These are phyloP conservation scores for Lumbricus terrestris DNA, from an alignment of 2,888 invertebrate genomes.

Conservation along the genomic window DNA sequence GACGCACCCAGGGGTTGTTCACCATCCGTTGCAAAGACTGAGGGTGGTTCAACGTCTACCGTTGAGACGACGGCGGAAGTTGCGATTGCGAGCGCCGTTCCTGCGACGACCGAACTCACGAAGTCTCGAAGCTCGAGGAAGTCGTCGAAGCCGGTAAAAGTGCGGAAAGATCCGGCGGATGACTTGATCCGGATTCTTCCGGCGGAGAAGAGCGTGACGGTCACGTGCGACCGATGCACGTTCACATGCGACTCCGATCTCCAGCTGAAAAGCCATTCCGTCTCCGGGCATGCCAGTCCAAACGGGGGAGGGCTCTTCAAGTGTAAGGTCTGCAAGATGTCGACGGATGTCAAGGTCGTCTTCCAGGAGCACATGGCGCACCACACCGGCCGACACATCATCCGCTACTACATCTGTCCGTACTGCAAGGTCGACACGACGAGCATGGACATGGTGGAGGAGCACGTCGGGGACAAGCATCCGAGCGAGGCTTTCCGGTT, in stretches of 20 bases:
- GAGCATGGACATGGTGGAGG: slow-evolving; percentile 31
- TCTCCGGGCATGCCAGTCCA: not conserved
- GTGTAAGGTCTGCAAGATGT: slow-evolving; percentile 26
- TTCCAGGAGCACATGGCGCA: slow-evolving; percentile 26
- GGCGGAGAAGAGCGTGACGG: not conserved
- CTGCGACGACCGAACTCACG: slow-evolving; percentile 25
- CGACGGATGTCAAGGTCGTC: slow-evolving; percentile 7
- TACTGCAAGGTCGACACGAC: slow-evolving; percentile 30
- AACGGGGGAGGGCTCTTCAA: not conserved
- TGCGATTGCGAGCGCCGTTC: not conserved
- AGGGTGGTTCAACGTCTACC: too few species aligned
- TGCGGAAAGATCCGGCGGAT: not conserved
- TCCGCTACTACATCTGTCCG: slow-evolving; percentile 32
- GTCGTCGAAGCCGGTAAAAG: slow-evolving; percentile 23
- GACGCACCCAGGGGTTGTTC: not conserved
- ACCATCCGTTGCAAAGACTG: not conserved
- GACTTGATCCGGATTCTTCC: slow-evolving; percentile 19
- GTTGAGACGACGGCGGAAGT: too few species aligned
- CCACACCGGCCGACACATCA: slow-evolving; percentile 21
- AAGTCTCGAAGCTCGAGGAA: slow-evolving; percentile 31
- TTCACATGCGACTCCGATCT: slow-evolving; percentile 22
- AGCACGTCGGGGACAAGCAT: slow-evolving; percentile 32
- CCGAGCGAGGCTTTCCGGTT: slow-evolving; percentile 32
- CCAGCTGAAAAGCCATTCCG: slow-evolving; percentile 14
- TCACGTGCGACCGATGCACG: slow-evolving; percentile 20